Conservation (phyloP, 2,797 vertebrate genomes). For the Macropodus opercularis region DNA sequence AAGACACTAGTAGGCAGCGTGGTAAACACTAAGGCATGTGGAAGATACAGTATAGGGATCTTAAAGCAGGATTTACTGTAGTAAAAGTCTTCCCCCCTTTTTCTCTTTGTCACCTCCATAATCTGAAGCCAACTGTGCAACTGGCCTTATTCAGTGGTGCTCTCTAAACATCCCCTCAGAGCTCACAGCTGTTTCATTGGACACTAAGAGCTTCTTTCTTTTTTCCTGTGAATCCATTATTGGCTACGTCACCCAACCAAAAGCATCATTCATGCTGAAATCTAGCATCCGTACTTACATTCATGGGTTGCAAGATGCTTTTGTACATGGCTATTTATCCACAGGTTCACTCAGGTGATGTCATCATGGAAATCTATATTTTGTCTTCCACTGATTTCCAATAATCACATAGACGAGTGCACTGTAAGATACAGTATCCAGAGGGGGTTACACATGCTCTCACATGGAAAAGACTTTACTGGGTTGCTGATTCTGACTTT, state of each 20-base stretch:
- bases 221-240: conserved; percentile 9
- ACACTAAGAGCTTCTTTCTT: conserved; percentile 33
- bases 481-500: conserved; percentile 40
- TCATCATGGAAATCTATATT: conserved; percentile 46
- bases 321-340: conserved; percentile 57
- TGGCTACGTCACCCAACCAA: conserved; percentile 29
- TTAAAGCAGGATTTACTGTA: conserved; percentile 9
- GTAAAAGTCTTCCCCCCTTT: conserved; percentile 34
- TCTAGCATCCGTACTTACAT: conserved; percentile 25
- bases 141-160: conserved; percentile 72
- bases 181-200: conserved; percentile 25
- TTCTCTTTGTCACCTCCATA: conserved; percentile 32
- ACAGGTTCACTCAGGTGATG: conserved; percentile 55
- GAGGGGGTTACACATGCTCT: conserved; percentile 34
- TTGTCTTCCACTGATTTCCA: conserved; percentile 71
- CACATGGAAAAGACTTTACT: conserved; percentile 12
- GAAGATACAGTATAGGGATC: conserved; percentile 2
- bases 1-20: conserved; percentile 8
- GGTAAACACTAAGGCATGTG: neutral
- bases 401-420: conserved; percentile 30
- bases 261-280: conserved; percentile 32
- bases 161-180: conserved; percentile 53
- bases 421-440: conserved; percentile 54
- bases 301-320: conserved; percentile 56
- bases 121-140: conserved; percentile 55